A percentile compares a stretch with the other conserved stretches of the same genome.
Evolutionary conservation across 2,888 invertebrate species (phyloP).

Genomic region (Cancer borealis): DNA sequence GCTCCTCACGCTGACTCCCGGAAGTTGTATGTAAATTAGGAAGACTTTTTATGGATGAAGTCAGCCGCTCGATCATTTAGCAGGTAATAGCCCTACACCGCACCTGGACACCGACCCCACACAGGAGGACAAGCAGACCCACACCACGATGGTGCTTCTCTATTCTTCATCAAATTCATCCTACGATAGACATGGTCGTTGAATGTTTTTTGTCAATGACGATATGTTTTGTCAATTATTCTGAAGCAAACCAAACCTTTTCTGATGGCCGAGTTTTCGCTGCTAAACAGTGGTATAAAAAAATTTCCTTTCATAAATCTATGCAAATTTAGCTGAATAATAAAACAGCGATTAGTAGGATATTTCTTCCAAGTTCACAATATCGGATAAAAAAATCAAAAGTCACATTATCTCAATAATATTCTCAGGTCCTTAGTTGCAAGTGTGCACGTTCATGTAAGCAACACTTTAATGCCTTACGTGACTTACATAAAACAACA

Average conservation of each 20-base stretch:
- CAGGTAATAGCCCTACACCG: slow-evolving; percentile 6
- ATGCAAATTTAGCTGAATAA: no score
- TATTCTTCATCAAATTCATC: not conserved
- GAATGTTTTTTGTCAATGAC: not conserved
- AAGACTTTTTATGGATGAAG: slow-evolving; percentile 20
- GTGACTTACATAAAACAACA: not conserved
- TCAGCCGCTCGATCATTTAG: not conserved
- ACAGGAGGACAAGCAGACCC: not conserved
- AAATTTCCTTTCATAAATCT: no score
- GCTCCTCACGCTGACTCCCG: not conserved
- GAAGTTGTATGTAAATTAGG: slow-evolving; percentile 21
- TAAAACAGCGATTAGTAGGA: no score
- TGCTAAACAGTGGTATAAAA: no score
- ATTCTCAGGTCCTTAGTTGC: no score
- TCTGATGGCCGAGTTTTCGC: no score
- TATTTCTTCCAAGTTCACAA: no score
- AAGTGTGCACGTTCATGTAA: not conserved
- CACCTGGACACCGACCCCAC: not conserved
- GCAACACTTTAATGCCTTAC: not conserved
- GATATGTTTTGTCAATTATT: not conserved
- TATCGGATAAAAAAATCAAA: no score
- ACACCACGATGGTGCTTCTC: not conserved
- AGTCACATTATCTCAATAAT: no score
- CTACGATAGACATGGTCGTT: not conserved
- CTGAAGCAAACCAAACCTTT: no score